Conservation (phyloP, 2,888 invertebrate species). For the Agrilus biguttatus region DNA sequence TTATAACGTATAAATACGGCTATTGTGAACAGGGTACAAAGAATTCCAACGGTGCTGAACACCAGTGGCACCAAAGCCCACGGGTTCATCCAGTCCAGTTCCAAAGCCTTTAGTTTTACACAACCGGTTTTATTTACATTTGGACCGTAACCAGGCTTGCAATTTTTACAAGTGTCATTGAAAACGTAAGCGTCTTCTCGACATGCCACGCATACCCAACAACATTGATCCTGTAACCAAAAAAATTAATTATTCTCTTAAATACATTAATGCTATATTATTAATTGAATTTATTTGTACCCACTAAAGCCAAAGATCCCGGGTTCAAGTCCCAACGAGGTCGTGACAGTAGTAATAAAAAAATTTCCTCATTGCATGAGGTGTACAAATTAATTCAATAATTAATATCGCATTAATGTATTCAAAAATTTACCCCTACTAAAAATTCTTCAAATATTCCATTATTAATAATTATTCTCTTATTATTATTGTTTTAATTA, state of each 20-base stretch:
- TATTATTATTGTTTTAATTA: neutral
- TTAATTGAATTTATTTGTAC: too few species aligned
- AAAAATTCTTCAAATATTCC: too few species aligned
- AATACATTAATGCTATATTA: too few species aligned
- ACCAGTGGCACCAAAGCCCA: constrained; percentile 52
- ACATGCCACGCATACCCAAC: constrained; percentile 57
- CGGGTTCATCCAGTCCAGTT: constrained; percentile 46
- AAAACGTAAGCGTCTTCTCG: constrained; percentile 44
- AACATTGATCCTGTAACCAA: constrained; percentile 40
- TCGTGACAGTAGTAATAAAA: too few species aligned
- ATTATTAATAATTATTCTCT: too few species aligned
- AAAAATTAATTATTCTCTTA: too few species aligned
- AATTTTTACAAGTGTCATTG: constrained; percentile 44
- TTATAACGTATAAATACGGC: constrained; percentile 45
- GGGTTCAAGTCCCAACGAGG: too few species aligned
- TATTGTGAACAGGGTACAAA: constrained; percentile 45
- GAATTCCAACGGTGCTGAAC: constrained; percentile 45
- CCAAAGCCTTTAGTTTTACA: constrained; percentile 39
- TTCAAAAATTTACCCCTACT: too few species aligned
- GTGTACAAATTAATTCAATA: too few species aligned
- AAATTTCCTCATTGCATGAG: too few species aligned
- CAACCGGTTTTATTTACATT: constrained; percentile 37
- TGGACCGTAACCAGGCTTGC: constrained; percentile 39
- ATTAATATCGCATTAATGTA: too few species aligned
- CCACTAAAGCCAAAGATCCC: too few species aligned